Conservation (phyloP, 2,888 invertebrate species). For the Rhagophthalmus giganteus region DNA sequence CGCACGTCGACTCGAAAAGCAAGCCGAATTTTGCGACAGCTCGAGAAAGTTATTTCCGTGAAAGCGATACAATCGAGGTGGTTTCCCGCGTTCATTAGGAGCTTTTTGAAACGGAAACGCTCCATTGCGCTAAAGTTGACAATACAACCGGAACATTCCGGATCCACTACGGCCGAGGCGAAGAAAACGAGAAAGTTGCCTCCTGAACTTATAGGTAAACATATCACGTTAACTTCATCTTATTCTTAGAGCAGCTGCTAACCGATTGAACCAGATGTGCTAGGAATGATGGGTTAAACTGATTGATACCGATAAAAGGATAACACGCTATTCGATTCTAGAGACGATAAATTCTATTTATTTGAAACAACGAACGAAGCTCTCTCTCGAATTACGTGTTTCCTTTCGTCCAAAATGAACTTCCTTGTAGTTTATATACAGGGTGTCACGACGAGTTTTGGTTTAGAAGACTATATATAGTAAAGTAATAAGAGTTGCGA, state of each 20-base stretch:
- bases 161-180: slow-evolving; percentile 28
- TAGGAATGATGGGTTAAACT: slow-evolving; percentile 7
- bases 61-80: slow-evolving; percentile 24
- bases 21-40: slow-evolving; percentile 51
- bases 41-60: slow-evolving; percentile 46
- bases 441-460: too few relatives aligned
- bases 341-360: slow-evolving; percentile 9
- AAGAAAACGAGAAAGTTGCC: slow-evolving; percentile 39
- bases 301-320: slow-evolving; percentile 17
- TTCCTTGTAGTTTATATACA: too few relatives aligned
- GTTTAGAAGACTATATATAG: too few relatives aligned
- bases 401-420: background rate
- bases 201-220: slow-evolving; percentile 41
- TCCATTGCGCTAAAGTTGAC: slow-evolving; percentile 27
- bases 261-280: slow-evolving; percentile 10
- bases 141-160: slow-evolving; percentile 29
- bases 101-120: slow-evolving; percentile 28
- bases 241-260: slow-evolving; percentile 10
- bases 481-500: too few relatives aligned
- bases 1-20: slow-evolving; percentile 49
- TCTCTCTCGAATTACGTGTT: background rate
- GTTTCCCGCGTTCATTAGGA: slow-evolving; percentile 29
- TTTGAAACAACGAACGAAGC: background rate
- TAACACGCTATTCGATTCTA: background rate
- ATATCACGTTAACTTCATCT: slow-evolving; percentile 14